Percentiles rank a stretch among this genome's conserved stretches.
Evolutionary conservation across 2,888 invertebrate genomes (phyloP).

Genomic region (Scaeva pyrastri): DNA sequence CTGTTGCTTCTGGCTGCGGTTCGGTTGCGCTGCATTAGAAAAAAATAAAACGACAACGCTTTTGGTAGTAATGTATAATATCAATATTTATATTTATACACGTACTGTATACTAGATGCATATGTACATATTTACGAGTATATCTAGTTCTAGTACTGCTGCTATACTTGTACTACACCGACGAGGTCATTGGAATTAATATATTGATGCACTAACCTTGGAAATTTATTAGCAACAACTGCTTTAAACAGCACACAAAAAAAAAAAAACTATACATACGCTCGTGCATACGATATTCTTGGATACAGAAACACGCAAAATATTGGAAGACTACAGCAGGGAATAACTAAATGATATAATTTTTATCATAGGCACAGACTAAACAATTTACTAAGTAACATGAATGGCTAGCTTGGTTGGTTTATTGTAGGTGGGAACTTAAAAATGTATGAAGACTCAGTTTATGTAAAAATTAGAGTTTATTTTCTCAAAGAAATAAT

Average conservation of each 20-base stretch:
- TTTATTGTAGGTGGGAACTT: too few relatives aligned
- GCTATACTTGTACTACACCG: conserved; percentile 6
- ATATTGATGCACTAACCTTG: conserved; percentile 73
- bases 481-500: too few relatives aligned
- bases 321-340: neutral
- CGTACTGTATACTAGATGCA: too few relatives aligned
- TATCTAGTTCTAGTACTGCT: neutral
- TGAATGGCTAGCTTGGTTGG: too few relatives aligned
- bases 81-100: conserved; percentile 18
- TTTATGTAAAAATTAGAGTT: too few relatives aligned
- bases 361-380: neutral
- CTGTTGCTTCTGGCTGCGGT: conserved; percentile 31
- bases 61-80: conserved; percentile 21
- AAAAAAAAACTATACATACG: neutral
- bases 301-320: conserved; percentile 11
- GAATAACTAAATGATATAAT: neutral
- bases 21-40: conserved; percentile 63
- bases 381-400: too few relatives aligned
- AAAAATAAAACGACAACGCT: conserved; percentile 7
- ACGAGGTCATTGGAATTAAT: conserved; percentile 75
- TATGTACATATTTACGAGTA: neutral
- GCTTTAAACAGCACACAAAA: neutral
- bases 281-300: conserved; percentile 16
- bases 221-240: conserved; percentile 30
- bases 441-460: too few relatives aligned